phyloP scores from a whole-genome alignment of 2,888 invertebrate genomes.

The Strigamia maritima region DNA sequence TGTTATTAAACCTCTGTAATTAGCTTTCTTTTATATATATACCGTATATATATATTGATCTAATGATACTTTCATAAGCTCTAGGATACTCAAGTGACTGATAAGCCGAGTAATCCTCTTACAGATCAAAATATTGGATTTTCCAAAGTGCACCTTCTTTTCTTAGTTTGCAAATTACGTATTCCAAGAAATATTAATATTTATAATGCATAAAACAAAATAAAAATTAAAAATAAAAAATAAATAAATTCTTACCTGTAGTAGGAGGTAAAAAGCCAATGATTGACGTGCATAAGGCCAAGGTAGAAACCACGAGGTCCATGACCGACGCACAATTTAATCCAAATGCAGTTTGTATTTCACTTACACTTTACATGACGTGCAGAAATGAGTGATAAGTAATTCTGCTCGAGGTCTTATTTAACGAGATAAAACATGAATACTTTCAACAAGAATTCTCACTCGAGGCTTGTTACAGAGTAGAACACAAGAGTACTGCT shows the following conservation, averaged over 20 bases:
- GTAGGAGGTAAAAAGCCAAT: conserved; percentile 5
- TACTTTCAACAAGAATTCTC: background rate
- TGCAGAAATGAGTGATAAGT: conserved; percentile 22
- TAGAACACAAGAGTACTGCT: conserved; percentile 9
- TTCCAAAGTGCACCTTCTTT: background rate
- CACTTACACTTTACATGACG: conserved; percentile 18
- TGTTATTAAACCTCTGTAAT: background rate
- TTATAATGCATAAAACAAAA: too few relatives aligned
- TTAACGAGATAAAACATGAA: conserved; percentile 24
- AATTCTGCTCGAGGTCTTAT: conserved; percentile 25
- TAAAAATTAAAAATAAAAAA: background rate
- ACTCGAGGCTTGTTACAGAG: conserved; percentile 25
- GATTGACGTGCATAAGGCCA: conserved; percentile 28
- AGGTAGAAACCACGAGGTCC: conserved; percentile 34
- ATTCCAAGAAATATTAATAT: background rate
- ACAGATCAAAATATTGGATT: background rate
- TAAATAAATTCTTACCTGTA: conserved; percentile 5
- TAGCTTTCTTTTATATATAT: background rate
- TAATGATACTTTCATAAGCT: background rate
- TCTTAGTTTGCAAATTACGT: background rate
- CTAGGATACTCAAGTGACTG: background rate
- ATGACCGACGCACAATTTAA: conserved; percentile 26
- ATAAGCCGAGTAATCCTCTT: conserved; percentile 22
- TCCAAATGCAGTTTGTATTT: conserved; percentile 27
- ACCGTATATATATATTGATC: background rate